Evolutionary conservation across 1,140 invertebrate species (phyloP).

Genomic region (Achroia grisella): DNA sequence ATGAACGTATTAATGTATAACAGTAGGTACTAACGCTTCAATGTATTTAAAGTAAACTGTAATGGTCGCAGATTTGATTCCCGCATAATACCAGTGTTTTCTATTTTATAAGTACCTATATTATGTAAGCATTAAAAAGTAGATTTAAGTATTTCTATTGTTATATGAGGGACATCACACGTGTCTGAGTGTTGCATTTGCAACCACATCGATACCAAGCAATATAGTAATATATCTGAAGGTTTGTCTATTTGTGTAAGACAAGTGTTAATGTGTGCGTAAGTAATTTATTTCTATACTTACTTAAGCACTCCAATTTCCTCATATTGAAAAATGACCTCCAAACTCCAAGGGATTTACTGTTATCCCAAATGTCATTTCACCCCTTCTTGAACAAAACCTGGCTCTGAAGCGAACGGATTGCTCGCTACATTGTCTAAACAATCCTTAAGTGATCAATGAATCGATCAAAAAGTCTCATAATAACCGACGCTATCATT

Average conservation of each 20-base stretch:
- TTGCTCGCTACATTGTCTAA: constrained; percentile 67
- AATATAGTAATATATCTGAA: not conserved
- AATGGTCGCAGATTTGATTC: no score
- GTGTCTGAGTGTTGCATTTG: no score
- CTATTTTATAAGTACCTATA: no score
- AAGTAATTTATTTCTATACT: not conserved
- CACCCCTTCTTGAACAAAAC: constrained; percentile 62
- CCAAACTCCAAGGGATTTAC: constrained; percentile 48
- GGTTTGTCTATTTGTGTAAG: not conserved
- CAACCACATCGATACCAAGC: not conserved
- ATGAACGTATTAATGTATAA: no score
- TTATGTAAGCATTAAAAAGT: no score
- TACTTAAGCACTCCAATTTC: constrained; percentile 10
- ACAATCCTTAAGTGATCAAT: constrained; percentile 60
- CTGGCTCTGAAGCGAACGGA: constrained; percentile 62
- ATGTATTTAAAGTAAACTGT: no score
- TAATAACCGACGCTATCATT: not conserved
- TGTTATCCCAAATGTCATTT: constrained; percentile 65
- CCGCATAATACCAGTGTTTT: no score
- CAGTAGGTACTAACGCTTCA: no score
- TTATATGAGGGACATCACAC: no score
- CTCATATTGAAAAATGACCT: constrained; percentile 64
- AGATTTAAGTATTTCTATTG: no score
- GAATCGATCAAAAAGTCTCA: constrained; percentile 5
- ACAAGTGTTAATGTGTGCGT: not conserved